Evolutionary conservation across 2,888 invertebrate genomes (phyloP).

Genomic region (Augiades crinisus): DNA sequence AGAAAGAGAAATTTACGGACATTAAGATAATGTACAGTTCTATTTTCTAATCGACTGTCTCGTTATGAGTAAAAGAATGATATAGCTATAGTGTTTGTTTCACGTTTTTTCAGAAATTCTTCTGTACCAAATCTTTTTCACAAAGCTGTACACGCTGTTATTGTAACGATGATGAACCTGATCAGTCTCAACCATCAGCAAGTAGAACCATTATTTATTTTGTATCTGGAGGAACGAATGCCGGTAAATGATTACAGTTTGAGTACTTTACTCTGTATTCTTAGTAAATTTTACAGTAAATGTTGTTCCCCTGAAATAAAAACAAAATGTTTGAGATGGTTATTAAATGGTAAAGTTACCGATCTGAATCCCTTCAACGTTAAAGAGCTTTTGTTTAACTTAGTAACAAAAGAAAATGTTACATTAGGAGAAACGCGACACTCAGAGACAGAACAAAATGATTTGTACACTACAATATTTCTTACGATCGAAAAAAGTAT

Average conservation of each 20-base stretch:
- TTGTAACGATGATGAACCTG: constrained; percentile 50
- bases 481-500: constrained; percentile 53
- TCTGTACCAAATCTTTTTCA: constrained; percentile 46
- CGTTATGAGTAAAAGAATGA: background rate
- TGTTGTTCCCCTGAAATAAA: constrained; percentile 50
- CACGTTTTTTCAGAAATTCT: constrained; percentile 56
- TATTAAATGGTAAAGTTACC: constrained; percentile 44
- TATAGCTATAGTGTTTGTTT: constrained; percentile 6
- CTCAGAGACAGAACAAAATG: constrained; percentile 33
- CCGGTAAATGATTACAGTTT: constrained; percentile 56
- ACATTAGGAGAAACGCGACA: too few species aligned
- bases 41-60: background rate
- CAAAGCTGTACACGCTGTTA: constrained; percentile 54
- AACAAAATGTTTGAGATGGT: constrained; percentile 55
- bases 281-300: constrained; percentile 60
- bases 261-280: constrained; percentile 50
- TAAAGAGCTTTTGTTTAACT: constrained; percentile 49
- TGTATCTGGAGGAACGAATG: constrained; percentile 67
- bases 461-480: constrained; percentile 51
- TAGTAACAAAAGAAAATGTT: constrained; percentile 61
- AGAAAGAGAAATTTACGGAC: background rate
- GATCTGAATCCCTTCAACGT: constrained; percentile 37
- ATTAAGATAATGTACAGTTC: too few species aligned
- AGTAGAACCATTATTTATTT: constrained; percentile 55
- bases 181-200: constrained; percentile 50